Percentiles rank a stretch among this genome's conserved stretches.
phyloP scores from a whole-genome alignment of 2,888 invertebrate species.

The Megastigmus dorsalis region DNA sequence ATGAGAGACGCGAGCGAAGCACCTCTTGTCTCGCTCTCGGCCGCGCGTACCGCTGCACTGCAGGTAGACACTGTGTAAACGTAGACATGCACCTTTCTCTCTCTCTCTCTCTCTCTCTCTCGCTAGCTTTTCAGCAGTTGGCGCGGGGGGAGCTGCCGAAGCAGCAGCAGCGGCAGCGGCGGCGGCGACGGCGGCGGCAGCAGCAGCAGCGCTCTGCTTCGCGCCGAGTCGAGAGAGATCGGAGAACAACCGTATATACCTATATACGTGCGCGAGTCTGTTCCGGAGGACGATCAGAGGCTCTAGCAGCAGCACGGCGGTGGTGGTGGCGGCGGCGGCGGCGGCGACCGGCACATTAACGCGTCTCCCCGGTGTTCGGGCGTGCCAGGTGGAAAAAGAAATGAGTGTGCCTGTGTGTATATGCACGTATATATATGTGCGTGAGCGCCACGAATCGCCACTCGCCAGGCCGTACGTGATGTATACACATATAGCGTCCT shows the following conservation, averaged over 20 bases:
- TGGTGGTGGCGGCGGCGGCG: slow-evolving; percentile 18
- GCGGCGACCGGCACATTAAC: slow-evolving; percentile 54
- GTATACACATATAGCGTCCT: too few relatives aligned
- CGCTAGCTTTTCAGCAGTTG: background rate
- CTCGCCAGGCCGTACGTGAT: too few relatives aligned
- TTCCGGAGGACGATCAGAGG: too few relatives aligned
- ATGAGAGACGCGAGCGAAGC: background rate
- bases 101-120: slow-evolving; percentile 21
- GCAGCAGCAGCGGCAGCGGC: slow-evolving; percentile 56
- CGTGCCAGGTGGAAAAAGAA: slow-evolving; percentile 54
- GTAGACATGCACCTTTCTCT: background rate
- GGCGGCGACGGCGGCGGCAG: slow-evolving; percentile 23
- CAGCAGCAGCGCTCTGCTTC: slow-evolving; percentile 62
- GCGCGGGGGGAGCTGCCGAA: slow-evolving; percentile 54
- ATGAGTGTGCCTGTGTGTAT: too few relatives aligned
- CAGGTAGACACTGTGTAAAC: slow-evolving; percentile 5
- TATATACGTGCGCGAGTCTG: too few relatives aligned
- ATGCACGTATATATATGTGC: too few relatives aligned
- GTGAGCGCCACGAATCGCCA: too few relatives aligned
- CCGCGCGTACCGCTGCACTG: slow-evolving; percentile 8
- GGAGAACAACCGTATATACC: too few relatives aligned
- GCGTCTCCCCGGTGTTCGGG: slow-evolving; percentile 52
- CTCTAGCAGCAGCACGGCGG: too few relatives aligned
- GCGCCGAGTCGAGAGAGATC: too few relatives aligned
- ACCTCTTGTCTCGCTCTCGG: slow-evolving; percentile 9